Evolutionary conservation across 2,888 invertebrate species (phyloP), one percentile per base, ranked within the genome.

Genomic region (Pseudococcus viburni): DNA sequence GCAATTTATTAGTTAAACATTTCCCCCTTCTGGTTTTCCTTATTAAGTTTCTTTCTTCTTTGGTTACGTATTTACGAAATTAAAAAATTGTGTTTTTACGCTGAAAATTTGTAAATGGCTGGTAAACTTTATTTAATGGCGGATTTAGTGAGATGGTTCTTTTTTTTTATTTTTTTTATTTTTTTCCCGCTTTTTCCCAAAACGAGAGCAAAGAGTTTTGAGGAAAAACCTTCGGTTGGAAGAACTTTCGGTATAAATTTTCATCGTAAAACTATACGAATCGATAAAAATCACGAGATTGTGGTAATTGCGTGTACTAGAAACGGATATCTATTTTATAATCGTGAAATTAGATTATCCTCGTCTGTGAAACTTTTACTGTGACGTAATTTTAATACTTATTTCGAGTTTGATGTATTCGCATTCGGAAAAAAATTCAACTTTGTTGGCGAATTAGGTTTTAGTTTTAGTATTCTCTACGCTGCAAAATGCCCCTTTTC

Each of bases 1-100:
- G 77, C 77, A 77, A 77, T 77, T 77, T 77, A 77, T 77, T 77
- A 42, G 77, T 77, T 77, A 77, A 77, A 77, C 77, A 77, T 77
- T 77, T 77, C 77, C 39, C 77, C 77, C 77, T 77, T 77, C 77
- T 33, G 39, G 77, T 77, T 77, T 77, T 77, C 77, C 42, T 77
- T 77, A 77, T 77, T 77, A 77, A 77, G 39, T 77, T 77, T 77
- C 77, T 77, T 77, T 77, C 77, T 77, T 77, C 77, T 77, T 33
- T 42, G 77, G 68, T 68, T 68, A 68, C 77, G 77, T 77, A 77
- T 77, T 77, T 77, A 77, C 77, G 77, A 77, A 77, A 77, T 77
- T 77, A 77, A 77, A 77, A 77, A 77, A 77, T 42, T 39, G 42
- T 42, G 39, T 77, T 42, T 33, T 77, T 77, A n/a, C 77, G 77